These are phyloP conservation scores for Cephalopholis sonnerati DNA, from an alignment of 2,113 vertebrate species.

Conservation along the genomic window DNA sequence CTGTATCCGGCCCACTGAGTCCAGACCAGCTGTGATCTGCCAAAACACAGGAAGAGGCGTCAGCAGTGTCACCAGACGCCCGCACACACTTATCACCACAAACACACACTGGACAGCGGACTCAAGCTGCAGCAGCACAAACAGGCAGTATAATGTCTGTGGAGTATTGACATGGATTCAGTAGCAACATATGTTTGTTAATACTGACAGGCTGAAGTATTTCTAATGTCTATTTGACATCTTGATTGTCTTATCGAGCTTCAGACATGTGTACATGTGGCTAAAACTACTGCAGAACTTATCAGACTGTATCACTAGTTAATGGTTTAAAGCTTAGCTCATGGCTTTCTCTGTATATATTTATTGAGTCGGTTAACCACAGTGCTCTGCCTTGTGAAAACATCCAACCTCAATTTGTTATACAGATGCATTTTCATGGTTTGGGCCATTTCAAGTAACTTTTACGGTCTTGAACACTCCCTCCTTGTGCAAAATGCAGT, in stretches of 20 bases:
- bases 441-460: neutral
- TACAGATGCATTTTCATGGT: neutral
- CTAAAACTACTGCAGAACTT: neutral
- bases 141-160: constrained; percentile 2
- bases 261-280: neutral
- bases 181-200: neutral
- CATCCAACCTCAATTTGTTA: neutral
- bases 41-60: constrained; percentile 73
- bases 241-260: neutral
- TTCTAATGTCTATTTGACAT: neutral
- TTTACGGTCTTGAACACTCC: neutral
- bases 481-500: neutral
- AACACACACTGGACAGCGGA: constrained; percentile 26
- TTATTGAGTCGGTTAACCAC: neutral
- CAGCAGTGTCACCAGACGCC: constrained; percentile 25
- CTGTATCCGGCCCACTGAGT: constrained; percentile 96
- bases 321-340: neutral
- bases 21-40: constrained; percentile 97
- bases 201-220: neutral
- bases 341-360: neutral
- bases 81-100: constrained; percentile 10
- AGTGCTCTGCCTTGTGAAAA: neutral
- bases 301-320: neutral
- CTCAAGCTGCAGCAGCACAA: constrained; percentile 23
- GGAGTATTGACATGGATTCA: neutral